phyloP scores from a whole-genome alignment of 2,797 vertebrate genomes.

The Petrocephalus schoutedeni region DNA sequence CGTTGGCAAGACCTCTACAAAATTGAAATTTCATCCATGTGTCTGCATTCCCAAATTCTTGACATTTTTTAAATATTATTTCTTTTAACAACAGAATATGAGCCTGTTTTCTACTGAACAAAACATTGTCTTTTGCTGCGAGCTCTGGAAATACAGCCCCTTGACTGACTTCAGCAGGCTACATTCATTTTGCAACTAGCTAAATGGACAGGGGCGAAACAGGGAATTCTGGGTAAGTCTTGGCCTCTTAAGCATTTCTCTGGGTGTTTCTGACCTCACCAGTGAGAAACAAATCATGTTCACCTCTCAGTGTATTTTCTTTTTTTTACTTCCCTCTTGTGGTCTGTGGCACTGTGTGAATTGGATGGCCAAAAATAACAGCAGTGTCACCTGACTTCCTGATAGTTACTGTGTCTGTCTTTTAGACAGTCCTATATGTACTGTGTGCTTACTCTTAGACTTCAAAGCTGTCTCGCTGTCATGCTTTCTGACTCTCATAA shows the following conservation, averaged over 20 bases:
- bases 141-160: slow-evolving; percentile 33
- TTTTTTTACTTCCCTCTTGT: neutral
- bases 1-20: slow-evolving; percentile 65
- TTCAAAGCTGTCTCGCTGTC: neutral
- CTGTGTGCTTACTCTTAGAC: neutral
- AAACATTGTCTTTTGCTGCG: slow-evolving; percentile 26
- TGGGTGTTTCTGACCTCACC: slow-evolving; percentile 18
- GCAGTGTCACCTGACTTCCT: neutral
- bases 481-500: neutral
- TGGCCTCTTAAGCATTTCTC: neutral
- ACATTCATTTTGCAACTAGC: slow-evolving; percentile 34
- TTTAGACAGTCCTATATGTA: neutral
- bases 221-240: neutral
- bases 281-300: slow-evolving; percentile 19
- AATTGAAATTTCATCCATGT: slow-evolving; percentile 70
- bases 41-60: slow-evolving; percentile 78
- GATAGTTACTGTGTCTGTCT: neutral
- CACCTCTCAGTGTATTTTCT: slow-evolving; percentile 12
- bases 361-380: neutral
- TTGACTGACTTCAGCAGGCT: slow-evolving; percentile 29
- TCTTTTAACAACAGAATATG: slow-evolving; percentile 62
- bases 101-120: slow-evolving; percentile 47
- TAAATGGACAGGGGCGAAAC: slow-evolving; percentile 37
- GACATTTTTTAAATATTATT: slow-evolving; percentile 70
- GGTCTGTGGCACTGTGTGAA: neutral